Base-by-base conservation (phyloP, 1,140 invertebrate species). In the Leptopilina clavipes region DNA sequence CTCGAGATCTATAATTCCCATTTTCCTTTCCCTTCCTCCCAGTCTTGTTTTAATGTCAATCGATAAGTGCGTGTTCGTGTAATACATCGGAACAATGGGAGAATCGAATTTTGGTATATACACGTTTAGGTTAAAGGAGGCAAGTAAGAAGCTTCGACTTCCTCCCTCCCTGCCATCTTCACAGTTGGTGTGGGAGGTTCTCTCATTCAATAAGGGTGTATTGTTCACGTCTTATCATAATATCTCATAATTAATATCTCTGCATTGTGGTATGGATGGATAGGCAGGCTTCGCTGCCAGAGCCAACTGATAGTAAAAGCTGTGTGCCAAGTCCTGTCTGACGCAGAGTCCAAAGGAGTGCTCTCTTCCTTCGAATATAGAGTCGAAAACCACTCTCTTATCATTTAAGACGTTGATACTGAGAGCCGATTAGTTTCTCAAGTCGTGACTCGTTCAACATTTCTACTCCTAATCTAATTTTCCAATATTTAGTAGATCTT, bases 241-340 rank as follows among this genome's bases (percentile, higher is more conserved):
- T 90, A 90, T 90, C 89, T 90, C 88, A 88, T 90, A 90, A 90
- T 90, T 90, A 90, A 90, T 90, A 90, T 90, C 89, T 86, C 86
- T 78, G 88, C 88, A 90, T 90, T 90, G 89, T 90, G 82, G 86
- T 87, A 89, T 90, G 87, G 89, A 90, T 89, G 88, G 89, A 89
- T 90, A 89, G 87, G 83, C 84, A 89, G 86, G 84, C 86, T 88
- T 86, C 86, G 84, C 86, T 88, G 86, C 84, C 86, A 90, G 84
- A 87, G 82, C 87, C 87, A 31, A 89, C 88, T 89, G 89, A 89
- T 89, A 89, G 87, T 86, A 86, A 89, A 88, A 88, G 86, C 87
- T 87, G 83, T 85, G 83, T 83, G 85, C 76, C 83, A 84, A 78
- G 79, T 82, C 77, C 79, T 86, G 82, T 87, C 84, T 83, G 75